These are phyloP conservation scores for Nasonia giraulti DNA, from an alignment of 1,140 invertebrate species.

Conservation along the genomic window DNA sequence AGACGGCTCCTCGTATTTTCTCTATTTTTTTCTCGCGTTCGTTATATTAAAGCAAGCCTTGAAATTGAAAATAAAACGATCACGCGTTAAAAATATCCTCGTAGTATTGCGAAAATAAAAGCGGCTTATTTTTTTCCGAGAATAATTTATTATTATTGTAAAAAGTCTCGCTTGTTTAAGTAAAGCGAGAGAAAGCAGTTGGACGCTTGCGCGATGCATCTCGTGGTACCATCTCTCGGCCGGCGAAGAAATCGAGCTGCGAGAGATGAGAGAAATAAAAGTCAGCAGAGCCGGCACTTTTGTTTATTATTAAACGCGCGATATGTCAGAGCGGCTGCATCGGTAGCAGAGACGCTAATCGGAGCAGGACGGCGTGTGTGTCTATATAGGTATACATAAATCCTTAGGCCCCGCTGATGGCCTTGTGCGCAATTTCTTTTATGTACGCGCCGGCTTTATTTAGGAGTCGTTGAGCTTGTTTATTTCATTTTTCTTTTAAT, in stretches of 20 bases:
- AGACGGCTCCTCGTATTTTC: not conserved
- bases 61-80: too few species aligned
- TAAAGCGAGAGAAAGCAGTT: too few species aligned
- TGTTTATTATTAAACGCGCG: slow-evolving; percentile 1
- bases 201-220: too few species aligned
- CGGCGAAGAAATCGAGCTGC: too few species aligned
- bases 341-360: not conserved
- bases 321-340: not conserved
- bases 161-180: too few species aligned
- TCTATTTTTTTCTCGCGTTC: not conserved
- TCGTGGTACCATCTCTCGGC: too few species aligned
- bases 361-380: not conserved
- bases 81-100: too few species aligned
- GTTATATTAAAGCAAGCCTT: too few species aligned
- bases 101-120: too few species aligned
- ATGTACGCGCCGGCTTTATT: slow-evolving; percentile 9
- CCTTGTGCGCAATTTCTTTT: slow-evolving; percentile 27
- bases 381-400: not conserved
- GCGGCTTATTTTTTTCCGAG: too few species aligned
- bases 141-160: too few species aligned
- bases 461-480: not conserved
- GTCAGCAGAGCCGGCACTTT: not conserved
- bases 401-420: not conserved
- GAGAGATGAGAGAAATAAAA: not conserved
- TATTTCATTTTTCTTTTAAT: too few species aligned